Evolutionary conservation across 2,888 invertebrate genomes (phyloP), one percentile per base, ranked within the genome.

Genomic region (Erannis defoliaria): DNA sequence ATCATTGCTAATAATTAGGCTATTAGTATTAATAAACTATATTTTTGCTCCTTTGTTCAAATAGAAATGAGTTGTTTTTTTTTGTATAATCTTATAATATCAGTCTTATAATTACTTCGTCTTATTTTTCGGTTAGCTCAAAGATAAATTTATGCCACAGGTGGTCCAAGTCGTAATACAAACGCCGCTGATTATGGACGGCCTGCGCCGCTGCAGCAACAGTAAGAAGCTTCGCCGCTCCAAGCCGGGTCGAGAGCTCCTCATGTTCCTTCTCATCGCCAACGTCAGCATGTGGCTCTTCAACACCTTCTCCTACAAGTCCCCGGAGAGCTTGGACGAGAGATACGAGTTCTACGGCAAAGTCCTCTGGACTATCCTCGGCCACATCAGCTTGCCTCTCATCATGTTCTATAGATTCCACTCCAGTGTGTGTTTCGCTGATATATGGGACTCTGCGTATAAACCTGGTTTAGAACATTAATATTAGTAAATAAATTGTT

Each of bases 371-470:
- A 94, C 95, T 5, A 94, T 97, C 46, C 88, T 97, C 5, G 95
- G 95, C 19, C 96, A 97, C 77, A 88, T 96, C 75, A 95, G 95
- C 33, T 85, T 96, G 10, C 97, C 97, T 0, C 86, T 97, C 2
- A 96, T 95, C 61, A 95, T 96, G 94, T 96, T 96, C 85, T 97
- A 96, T 76, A 90, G 96, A 62, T 96, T 96, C 80, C 96, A 96
- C 77, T 95, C 96, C 0, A 95, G 96, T n/a, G 96, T 96, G 0
- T 96, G 96, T 75, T 93, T 97, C 45, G 96, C 95, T 10, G 96
- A 96, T 81, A 96, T 97, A 72, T 97, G 96, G 96, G 95, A 95
- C 75, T 95, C 95, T 23, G 96, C 96, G 0, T 96, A 96, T 73
- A 94, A 95, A 75, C 94, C 94, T 1, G 94, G 94, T 1, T 77